phyloP scores from a whole-genome alignment of 2,888 invertebrate genomes.

The Meliscaeva auricollis region DNA sequence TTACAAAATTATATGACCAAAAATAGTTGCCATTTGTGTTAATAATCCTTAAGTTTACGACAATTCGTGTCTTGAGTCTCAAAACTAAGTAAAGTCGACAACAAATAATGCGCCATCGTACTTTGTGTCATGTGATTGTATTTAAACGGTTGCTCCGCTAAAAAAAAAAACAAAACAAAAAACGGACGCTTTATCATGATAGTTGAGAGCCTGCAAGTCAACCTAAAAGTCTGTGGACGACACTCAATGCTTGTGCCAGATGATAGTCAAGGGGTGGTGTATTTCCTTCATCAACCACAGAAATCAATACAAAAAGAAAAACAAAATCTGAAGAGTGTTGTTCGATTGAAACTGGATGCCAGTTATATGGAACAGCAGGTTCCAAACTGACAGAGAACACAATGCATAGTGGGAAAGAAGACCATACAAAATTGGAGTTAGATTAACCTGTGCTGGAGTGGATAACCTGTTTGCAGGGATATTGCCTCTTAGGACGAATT shows the following conservation, averaged over 20 bases:
- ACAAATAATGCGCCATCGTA: slow-evolving; percentile 16
- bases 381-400: slow-evolving; percentile 23
- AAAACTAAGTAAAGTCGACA: slow-evolving; percentile 23
- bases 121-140: slow-evolving; percentile 10
- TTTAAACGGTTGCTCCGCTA: slow-evolving; percentile 11
- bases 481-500: too few relatives aligned
- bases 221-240: slow-evolving; percentile 46
- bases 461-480: too few relatives aligned
- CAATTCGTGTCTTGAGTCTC: slow-evolving; percentile 59
- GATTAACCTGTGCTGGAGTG: too few relatives aligned
- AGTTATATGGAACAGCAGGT: slow-evolving; percentile 57
- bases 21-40: slow-evolving; percentile 63
- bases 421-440: not conserved
- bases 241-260: slow-evolving; percentile 27
- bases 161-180: not conserved
- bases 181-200: slow-evolving; percentile 14
- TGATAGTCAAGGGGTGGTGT: slow-evolving; percentile 34
- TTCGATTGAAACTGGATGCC: slow-evolving; percentile 8
- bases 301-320: slow-evolving; percentile 35
- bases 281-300: slow-evolving; percentile 56
- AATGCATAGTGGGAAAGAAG: not conserved
- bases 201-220: slow-evolving; percentile 23
- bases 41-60: slow-evolving; percentile 73
- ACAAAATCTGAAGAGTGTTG: not conserved
- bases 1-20: slow-evolving; percentile 44